Base-by-base conservation (phyloP, 2,797 vertebrate genomes). In the Cephalopachus bancanus region DNA sequence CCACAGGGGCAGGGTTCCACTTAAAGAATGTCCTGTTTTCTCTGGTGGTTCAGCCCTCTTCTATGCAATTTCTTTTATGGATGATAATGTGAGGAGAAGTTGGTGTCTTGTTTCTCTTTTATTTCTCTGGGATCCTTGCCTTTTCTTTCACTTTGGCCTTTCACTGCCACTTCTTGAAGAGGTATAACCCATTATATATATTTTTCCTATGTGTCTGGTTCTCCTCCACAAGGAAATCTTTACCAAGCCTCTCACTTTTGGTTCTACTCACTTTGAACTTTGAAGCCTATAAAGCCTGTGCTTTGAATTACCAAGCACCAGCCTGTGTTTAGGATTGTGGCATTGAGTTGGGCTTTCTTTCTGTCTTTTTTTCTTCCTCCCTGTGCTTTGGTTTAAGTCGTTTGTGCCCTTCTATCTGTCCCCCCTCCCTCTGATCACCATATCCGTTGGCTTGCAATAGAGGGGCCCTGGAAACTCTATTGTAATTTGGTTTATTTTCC, bases 401-500 rank as follows among this genome's bases (percentile, higher is more conserved):
- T 55, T 4, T 80, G 19, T 55, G 1, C 4, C 3, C 44, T 1
- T 37, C 28, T 28, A 3, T 16, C 59, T 10, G 7, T 24, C 59
- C 24, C 60, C 24, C 22, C 9, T 51, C 80, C 4, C 49, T 20
- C 7, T 11, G 22, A 17, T 37, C 17, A 79, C 49, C 2, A 10
- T 3, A 12, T 64, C 28, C 72, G 64, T 2, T 14, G 44, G 28
- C 22, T 24, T 85, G 6, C 24, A 83, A 0, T 71, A 6, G 37
- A 24, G 37, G 33, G 30, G 10, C 51, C 5, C 55, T 79, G 33
- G 65, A 33, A 96, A 37, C 26, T 88, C 62, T 69, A 11, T 78
- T 89, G 24, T 83, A 26, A 85, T 89, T 72, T 79, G 55, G 10
- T 93, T 93, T 93, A 33, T 95, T 86, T 90, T 24, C 22, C 59